Evolutionary conservation across 2,113 vertebrate genomes (phyloP).

Genomic region (Nymphicus hollandicus): DNA sequence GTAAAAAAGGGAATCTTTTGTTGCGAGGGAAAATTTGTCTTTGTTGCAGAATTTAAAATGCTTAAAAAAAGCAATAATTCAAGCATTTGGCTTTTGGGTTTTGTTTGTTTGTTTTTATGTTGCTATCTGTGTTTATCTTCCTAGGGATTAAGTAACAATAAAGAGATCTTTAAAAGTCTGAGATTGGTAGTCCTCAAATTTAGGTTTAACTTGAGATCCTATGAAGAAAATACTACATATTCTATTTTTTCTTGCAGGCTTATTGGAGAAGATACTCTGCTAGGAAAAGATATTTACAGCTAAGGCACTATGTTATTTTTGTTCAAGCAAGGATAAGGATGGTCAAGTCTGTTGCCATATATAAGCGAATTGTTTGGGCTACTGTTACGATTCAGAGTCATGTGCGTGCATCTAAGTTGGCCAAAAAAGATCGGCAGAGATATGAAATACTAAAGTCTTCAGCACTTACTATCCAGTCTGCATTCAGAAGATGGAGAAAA

Average conservation of each 20-base stretch:
- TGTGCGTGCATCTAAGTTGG: conserved; percentile 61
- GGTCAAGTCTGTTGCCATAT: conserved; percentile 71
- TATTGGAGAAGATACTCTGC: conserved; percentile 79
- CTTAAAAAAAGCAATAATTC: not conserved
- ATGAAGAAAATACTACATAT: not conserved
- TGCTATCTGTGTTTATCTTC: not conserved
- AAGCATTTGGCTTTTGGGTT: not conserved
- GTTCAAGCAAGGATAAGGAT: conserved; percentile 83
- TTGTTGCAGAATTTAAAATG: not conserved
- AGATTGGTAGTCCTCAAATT: not conserved
- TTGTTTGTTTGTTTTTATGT: not conserved
- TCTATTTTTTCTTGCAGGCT: conserved; percentile 61
- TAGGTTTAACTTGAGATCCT: not conserved
- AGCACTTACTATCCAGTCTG: conserved; percentile 73
- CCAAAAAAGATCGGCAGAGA: conserved; percentile 60
- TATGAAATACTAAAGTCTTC: conserved; percentile 72
- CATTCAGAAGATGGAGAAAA: conserved; percentile 79
- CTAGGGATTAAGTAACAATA: not conserved
- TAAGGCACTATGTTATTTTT: conserved; percentile 72
- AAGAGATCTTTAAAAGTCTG: not conserved
- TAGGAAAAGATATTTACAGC: conserved; percentile 71
- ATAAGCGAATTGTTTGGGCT: conserved; percentile 70
- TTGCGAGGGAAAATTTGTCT: not conserved
- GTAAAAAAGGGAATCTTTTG: not conserved
- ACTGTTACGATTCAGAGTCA: conserved; percentile 75